Evolutionary conservation across 2,113 vertebrate genomes (phyloP), one percentile per base, ranked within the genome.

Genomic region (Ivindomyrus marchei): DNA sequence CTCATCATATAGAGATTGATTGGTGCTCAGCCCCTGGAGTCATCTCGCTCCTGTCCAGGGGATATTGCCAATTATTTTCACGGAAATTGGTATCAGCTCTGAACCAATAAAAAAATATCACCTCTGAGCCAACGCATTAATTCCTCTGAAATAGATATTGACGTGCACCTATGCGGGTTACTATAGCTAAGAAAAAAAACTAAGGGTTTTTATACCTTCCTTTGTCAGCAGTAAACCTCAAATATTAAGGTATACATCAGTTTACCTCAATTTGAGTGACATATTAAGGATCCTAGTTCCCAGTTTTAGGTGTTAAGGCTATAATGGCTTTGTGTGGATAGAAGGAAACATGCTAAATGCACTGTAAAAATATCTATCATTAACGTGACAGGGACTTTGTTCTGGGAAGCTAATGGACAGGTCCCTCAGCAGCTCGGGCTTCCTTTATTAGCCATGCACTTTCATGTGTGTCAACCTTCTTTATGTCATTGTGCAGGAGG

Each of bases 401-500:
- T 84, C 42, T 46, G 80, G 80, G 80, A 47, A 24, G 80, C 39
- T 24, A 47, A 47, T 47, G 45, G 80, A 8, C 80, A 2, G 70
- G 31, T 77, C 13, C 31, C 70, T 17, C 3, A 1, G 31, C 31
- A 39, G 27, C 15, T 4, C 4, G 5, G 13, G 11, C 70, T 74
- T 17, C 13, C 70, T 74, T 74, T 36, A 36, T 74, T 74, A 31
- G 70, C 15, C 19, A 31, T 77, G 70, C 70, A 77, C 31, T 39
- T 77, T 7, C 70, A 46, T 47, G 80, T 84, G 17, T 39, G 39
- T 84, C 42, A 10, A 19, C 15, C 70, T 74, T 46, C 62, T 49
- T 80, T n/a, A 50, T 46, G 52, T 52, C 47, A 31, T 36, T 85
- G 39, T 89, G 47, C 88, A 98, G 97, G 96, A 47, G 97, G 97